phyloP scores from a whole-genome alignment of 2,113 vertebrate species.

The Hemibagrus wyckioides region DNA sequence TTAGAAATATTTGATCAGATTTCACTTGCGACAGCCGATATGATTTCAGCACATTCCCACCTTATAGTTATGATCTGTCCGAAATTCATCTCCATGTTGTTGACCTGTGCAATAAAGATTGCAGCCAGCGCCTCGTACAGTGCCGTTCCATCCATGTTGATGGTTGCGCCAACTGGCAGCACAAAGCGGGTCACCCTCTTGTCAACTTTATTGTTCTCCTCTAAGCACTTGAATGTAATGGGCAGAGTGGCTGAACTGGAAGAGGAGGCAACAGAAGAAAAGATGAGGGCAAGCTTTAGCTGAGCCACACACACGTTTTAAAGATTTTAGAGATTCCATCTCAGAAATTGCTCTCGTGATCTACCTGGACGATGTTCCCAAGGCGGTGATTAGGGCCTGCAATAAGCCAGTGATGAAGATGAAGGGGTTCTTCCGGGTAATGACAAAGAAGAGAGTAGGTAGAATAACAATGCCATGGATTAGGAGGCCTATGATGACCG shows the following conservation, averaged over 20 bases:
- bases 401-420: slow-evolving; percentile 92
- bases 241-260: slow-evolving; percentile 92
- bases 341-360: neutral
- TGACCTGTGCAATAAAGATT: slow-evolving; percentile 97
- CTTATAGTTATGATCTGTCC: slow-evolving; percentile 98
- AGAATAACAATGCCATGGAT: slow-evolving; percentile 90
- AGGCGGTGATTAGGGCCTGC: slow-evolving; percentile 91
- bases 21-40: neutral
- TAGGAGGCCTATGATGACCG: slow-evolving; percentile 89
- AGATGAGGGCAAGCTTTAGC: neutral
- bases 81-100: slow-evolving; percentile 96
- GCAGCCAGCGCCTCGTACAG: slow-evolving; percentile 95
- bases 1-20: neutral
- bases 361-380: slow-evolving; percentile 96
- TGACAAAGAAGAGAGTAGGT: slow-evolving; percentile 90
- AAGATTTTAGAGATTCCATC: neutral
- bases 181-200: slow-evolving; percentile 94
- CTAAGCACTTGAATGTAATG: slow-evolving; percentile 94
- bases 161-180: slow-evolving; percentile 92
- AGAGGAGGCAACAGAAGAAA: slow-evolving; percentile 28
- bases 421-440: slow-evolving; percentile 93
- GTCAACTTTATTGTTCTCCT: slow-evolving; percentile 93
- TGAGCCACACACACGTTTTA: neutral
- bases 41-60: slow-evolving; percentile 64
- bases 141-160: slow-evolving; percentile 97